These are phyloP conservation scores for Baronia brevicornis DNA, from an alignment of 2,888 invertebrate genomes.

Conservation along the genomic window DNA sequence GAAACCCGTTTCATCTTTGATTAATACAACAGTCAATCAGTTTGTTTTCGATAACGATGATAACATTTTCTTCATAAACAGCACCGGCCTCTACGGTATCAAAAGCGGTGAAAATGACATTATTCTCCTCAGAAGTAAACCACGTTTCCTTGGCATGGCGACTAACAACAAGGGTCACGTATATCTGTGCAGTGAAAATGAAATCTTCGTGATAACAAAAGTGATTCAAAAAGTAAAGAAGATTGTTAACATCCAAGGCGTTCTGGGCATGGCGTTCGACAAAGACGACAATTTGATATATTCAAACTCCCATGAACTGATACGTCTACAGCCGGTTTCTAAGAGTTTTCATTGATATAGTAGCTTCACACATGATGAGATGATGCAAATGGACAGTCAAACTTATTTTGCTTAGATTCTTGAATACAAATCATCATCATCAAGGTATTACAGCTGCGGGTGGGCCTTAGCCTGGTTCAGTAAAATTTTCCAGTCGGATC, in stretches of 20 bases:
- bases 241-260: conserved; percentile 41
- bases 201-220: conserved; percentile 46
- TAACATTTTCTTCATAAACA: conserved; percentile 51
- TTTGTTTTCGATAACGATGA: conserved; percentile 47
- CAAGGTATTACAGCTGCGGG: no score
- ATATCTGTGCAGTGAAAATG: conserved; percentile 50
- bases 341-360: conserved; percentile 9
- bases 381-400: no score
- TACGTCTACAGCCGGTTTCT: conserved; percentile 34
- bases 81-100: conserved; percentile 47
- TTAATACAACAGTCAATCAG: conserved; percentile 40
- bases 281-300: conserved; percentile 49
- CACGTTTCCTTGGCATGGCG: conserved; percentile 46
- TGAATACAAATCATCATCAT: no score
- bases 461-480: no score
- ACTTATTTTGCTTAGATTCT: no score
- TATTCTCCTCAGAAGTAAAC: conserved; percentile 34
- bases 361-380: no score
- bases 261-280: conserved; percentile 53
- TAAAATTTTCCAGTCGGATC: no score
- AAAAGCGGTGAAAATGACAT: conserved; percentile 25
- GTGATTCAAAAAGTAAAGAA: conserved; percentile 42
- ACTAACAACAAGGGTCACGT: conserved; percentile 43
- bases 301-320: conserved; percentile 51
- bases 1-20: conserved; percentile 29